Percentiles rank a stretch among this genome's conserved stretches.
Evolutionary conservation across 1,140 invertebrate genomes (phyloP).

Genomic region (Sinella curviseta): DNA sequence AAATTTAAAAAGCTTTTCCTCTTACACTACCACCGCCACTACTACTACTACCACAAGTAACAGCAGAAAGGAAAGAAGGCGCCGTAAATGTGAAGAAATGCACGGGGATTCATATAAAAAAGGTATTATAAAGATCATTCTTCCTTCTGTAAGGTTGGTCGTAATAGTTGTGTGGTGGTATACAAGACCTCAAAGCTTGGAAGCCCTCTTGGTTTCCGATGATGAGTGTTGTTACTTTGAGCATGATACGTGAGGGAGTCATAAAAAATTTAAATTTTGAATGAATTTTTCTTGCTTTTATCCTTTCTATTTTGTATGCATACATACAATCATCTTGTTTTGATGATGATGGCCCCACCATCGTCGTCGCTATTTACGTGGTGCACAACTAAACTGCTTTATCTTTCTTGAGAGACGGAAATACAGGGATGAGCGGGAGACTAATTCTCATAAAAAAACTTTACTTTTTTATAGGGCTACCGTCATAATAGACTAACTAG

Average conservation of each 20-base stretch:
- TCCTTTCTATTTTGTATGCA: not conserved
- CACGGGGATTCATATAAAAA: not conserved
- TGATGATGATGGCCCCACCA: constrained; percentile 10
- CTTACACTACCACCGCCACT: not conserved
- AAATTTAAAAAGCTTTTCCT: not conserved
- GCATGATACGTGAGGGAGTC: constrained; percentile 18
- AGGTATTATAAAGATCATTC: not conserved
- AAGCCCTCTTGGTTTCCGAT: constrained; percentile 10
- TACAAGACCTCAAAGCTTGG: no score
- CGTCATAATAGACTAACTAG: no score
- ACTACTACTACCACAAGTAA: not conserved
- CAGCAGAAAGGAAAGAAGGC: no score
- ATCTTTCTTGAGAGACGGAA: not conserved
- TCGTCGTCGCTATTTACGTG: not conserved
- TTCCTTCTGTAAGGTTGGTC: no score
- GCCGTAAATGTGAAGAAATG: not conserved
- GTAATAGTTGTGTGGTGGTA: no score
- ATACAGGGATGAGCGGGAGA: not conserved
- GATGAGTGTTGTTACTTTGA: not conserved
- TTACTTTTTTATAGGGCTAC: no score
- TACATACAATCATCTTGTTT: not conserved
- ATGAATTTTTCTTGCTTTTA: not conserved
- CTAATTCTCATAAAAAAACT: not conserved
- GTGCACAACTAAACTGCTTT: not conserved
- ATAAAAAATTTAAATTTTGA: constrained; percentile 27